These are phyloP conservation scores for Zonotrichia albicollis DNA, from an alignment of 2,797 vertebrate species.

Conservation along the genomic window DNA sequence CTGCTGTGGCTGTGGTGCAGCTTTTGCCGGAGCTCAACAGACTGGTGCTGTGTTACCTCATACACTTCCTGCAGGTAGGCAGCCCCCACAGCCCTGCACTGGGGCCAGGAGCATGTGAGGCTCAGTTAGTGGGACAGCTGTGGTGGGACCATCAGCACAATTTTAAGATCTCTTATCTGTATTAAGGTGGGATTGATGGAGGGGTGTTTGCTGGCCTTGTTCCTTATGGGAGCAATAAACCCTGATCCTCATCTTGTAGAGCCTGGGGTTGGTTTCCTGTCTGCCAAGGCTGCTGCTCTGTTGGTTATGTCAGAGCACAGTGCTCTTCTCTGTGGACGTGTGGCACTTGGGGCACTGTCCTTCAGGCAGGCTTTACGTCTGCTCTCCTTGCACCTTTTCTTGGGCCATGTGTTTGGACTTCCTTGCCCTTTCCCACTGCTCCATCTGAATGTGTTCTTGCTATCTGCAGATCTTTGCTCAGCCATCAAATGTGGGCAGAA, in stretches of 20 bases:
- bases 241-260: not conserved
- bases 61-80: conserved; percentile 91
- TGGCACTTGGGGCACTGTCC: not conserved
- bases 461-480: conserved; percentile 86
- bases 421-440: not conserved
- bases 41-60: conserved; percentile 92
- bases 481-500: conserved; percentile 88
- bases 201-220: not conserved
- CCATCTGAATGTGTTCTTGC: not conserved
- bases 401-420: not conserved
- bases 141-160: not conserved
- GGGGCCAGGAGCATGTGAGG: not conserved
- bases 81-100: not conserved
- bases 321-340: rapidly evolving
- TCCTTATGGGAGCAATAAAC: not conserved
- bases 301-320: not conserved
- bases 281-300: not conserved
- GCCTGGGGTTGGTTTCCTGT: not conserved
- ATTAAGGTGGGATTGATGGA: not conserved
- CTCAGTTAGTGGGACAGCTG: not conserved
- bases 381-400: not conserved
- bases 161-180: not conserved
- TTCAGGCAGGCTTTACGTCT: not conserved
- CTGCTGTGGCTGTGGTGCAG: conserved; percentile 87
- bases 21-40: conserved; percentile 88